Percentiles rank a stretch among this genome's conserved stretches.
Conservation (phyloP, 1,140 invertebrate genomes). For the Stegodyphus mimosarum region DNA sequence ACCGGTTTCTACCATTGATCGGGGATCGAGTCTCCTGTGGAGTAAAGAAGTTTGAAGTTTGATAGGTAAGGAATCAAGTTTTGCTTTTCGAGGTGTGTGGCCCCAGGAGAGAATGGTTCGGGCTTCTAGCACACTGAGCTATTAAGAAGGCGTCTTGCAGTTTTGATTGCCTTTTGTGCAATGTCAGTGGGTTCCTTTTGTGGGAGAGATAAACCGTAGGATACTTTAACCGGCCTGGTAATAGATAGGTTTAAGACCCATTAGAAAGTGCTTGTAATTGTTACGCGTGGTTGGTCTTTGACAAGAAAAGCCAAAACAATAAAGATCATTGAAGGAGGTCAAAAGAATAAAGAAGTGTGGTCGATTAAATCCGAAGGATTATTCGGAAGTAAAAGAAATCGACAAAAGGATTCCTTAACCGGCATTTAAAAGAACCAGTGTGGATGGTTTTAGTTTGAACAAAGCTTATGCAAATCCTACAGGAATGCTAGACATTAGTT, state of each 20-base stretch:
- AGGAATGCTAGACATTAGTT: too few species aligned
- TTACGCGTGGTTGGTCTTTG: constrained; percentile 8
- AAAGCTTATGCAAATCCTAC: too few species aligned
- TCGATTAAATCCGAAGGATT: too few species aligned
- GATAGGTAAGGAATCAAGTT: constrained; percentile 26
- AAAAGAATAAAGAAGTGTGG: too few species aligned
- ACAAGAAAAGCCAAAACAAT: background rate
- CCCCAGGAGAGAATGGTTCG: background rate
- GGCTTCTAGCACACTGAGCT: constrained; percentile 15
- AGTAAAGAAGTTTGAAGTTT: constrained; percentile 3
- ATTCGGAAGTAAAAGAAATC: too few species aligned
- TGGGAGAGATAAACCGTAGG: constrained; percentile 16
- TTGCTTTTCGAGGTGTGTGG: constrained; percentile 33
- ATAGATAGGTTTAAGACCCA: constrained; percentile 29
- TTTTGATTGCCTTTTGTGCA: constrained; percentile 28
- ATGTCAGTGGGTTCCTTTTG: constrained; percentile 12
- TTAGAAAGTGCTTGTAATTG: constrained; percentile 17
- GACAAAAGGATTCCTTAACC: too few species aligned
- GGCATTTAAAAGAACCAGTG: too few species aligned
- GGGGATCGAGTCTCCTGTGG: constrained; percentile 15
- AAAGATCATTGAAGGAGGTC: too few species aligned
- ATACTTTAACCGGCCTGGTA: constrained; percentile 13
- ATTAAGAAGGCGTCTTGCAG: constrained; percentile 29
- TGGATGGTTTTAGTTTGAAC: too few species aligned
- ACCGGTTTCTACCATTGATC: background rate